Evolutionary conservation across 2,888 invertebrate genomes (phyloP).

Genomic region (Bombyx huttoni): DNA sequence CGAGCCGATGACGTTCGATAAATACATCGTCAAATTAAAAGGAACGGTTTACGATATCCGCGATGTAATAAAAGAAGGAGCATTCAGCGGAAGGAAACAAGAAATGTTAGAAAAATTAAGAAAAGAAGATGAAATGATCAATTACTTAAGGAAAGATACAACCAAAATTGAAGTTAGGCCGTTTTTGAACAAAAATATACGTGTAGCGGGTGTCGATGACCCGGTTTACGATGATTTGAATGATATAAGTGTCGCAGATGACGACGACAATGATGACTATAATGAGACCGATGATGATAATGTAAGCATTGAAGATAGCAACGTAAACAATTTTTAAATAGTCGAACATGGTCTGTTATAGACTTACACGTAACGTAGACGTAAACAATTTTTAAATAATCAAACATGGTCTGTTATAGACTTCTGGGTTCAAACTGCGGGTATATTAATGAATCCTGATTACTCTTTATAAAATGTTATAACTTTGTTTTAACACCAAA

Average conservation of each 20-base stretch:
- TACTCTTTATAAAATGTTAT: too few relatives aligned
- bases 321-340: too few relatives aligned
- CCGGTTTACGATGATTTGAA: neutral
- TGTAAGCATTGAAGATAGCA: too few relatives aligned
- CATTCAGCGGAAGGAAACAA: conserved; percentile 20
- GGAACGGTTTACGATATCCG: conserved; percentile 39
- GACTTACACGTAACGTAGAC: too few relatives aligned
- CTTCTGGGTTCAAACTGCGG: too few relatives aligned
- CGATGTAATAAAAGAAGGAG: conserved; percentile 25
- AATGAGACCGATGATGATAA: too few relatives aligned
- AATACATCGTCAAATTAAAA: conserved; percentile 16
- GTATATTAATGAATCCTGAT: too few relatives aligned
- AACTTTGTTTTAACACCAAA: too few relatives aligned
- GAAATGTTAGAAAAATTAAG: conserved; percentile 16
- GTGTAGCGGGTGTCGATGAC: neutral
- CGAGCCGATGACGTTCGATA: conserved; percentile 20
- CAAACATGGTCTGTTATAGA: too few relatives aligned
- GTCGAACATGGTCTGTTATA: too few relatives aligned
- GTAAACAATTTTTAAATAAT: too few relatives aligned
- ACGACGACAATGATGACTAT: too few relatives aligned
- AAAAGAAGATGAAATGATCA: neutral
- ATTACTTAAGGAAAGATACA: neutral
- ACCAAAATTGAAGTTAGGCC: neutral
- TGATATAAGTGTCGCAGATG: neutral
- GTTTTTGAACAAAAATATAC: neutral